phyloP scores from a whole-genome alignment of 2,888 invertebrate species.

The Campaea margaritaria region DNA sequence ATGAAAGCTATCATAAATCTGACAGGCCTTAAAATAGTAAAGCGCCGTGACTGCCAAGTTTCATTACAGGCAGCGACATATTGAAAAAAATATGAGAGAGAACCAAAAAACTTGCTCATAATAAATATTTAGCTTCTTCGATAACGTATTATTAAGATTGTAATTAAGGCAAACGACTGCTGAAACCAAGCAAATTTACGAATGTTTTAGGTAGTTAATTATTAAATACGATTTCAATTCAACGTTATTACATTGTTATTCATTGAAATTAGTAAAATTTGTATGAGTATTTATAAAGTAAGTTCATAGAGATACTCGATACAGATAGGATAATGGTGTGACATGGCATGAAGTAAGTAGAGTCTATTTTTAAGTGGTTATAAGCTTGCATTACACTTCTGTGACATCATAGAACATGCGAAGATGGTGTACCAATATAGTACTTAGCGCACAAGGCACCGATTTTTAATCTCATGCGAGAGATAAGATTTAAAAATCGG shows the following conservation, averaged over 20 bases:
- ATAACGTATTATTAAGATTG: constrained; percentile 5
- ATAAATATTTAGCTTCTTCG: constrained; percentile 18
- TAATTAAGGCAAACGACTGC: constrained; percentile 19
- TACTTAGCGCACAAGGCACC: too few species aligned
- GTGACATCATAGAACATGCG: too few species aligned
- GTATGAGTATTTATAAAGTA: not conserved
- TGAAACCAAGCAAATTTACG: constrained; percentile 12
- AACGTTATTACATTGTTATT: constrained; percentile 8
- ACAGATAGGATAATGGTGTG: not conserved
- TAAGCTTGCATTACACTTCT: not conserved
- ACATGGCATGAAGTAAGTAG: not conserved
- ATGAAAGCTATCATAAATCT: not conserved
- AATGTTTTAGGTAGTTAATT: constrained; percentile 7
- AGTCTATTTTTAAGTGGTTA: not conserved
- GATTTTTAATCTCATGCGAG: too few species aligned
- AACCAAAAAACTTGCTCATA: constrained; percentile 42
- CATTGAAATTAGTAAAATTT: not conserved
- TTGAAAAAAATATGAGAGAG: constrained; percentile 36
- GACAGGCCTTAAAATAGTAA: not conserved
- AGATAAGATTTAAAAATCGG: too few species aligned
- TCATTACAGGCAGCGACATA: not conserved
- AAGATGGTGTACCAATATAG: too few species aligned
- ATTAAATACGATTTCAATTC: constrained; percentile 11
- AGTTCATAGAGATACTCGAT: not conserved
- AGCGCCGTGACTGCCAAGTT: not conserved